A percentile compares a stretch with the other conserved stretches of the same genome.
Conservation (phyloP, 2,113 vertebrate genomes). For the Leptodactylus fuscus region DNA sequence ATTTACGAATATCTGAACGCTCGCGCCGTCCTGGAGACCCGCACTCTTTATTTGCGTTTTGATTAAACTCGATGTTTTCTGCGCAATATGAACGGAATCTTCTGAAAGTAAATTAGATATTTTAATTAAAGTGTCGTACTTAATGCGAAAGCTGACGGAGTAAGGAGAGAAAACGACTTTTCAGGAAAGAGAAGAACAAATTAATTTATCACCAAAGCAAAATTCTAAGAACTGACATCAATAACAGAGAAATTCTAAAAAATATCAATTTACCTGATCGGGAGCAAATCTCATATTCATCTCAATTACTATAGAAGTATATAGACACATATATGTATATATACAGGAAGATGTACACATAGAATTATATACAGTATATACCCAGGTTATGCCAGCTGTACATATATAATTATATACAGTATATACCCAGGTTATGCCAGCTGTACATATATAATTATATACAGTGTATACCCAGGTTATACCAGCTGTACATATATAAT, state of each 20-base stretch:
- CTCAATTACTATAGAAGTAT: too few relatives aligned
- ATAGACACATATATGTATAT: too few relatives aligned
- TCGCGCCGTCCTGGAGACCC: not conserved
- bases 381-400: too few relatives aligned
- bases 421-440: too few relatives aligned
- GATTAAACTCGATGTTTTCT: constrained; percentile 22
- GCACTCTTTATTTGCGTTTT: not conserved
- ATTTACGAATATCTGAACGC: not conserved
- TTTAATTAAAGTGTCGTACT: constrained; percentile 41
- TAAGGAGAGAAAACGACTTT: not conserved
- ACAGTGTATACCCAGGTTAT: too few relatives aligned
- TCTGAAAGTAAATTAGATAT: constrained; percentile 29
- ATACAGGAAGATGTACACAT: too few relatives aligned
- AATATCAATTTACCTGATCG: not conserved
- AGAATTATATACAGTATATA: too few relatives aligned
- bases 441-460: too few relatives aligned
- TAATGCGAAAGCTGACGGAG: not conserved
- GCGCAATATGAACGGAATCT: not conserved
- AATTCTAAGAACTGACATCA: not conserved
- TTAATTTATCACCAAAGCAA: constrained; percentile 11
- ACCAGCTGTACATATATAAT: too few relatives aligned
- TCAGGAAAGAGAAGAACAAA: not conserved
- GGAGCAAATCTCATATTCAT: not conserved
- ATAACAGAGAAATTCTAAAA: not conserved
- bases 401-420: too few relatives aligned